Percentiles rank a stretch among this genome's conserved stretches.
These are phyloP conservation scores for Macroglossus sobrinus DNA, from an alignment of 2,113 vertebrate species.

Conservation along the genomic window DNA sequence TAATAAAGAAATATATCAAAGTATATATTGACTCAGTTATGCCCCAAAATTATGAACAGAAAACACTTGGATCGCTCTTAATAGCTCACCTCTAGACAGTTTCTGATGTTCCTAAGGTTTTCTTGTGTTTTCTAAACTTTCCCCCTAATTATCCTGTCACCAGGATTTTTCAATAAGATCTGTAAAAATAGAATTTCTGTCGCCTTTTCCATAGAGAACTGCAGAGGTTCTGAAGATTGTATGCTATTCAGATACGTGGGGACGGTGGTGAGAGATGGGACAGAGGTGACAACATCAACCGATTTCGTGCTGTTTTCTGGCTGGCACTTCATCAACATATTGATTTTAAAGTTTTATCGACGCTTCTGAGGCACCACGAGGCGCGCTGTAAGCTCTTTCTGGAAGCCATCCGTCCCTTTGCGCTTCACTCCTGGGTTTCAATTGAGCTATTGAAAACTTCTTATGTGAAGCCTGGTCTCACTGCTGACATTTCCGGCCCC, in stretches of 20 bases:
- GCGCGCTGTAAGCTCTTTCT: slow-evolving; percentile 72
- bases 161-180: background rate
- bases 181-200: background rate
- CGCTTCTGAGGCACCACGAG: slow-evolving; percentile 77
- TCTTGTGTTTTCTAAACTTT: background rate
- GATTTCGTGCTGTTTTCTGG: slow-evolving; percentile 61
- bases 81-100: background rate
- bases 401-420: slow-evolving; percentile 74
- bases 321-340: slow-evolving; percentile 74
- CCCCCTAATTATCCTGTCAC: background rate
- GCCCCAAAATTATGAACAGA: background rate
- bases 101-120: background rate
- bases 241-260: background rate
- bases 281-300: background rate
- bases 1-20: background rate
- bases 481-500: slow-evolving; percentile 62
- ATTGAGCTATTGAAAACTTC: slow-evolving; percentile 78
- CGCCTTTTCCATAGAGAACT: background rate
- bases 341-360: slow-evolving; percentile 84
- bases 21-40: background rate
- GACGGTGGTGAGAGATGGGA: rapidly evolving
- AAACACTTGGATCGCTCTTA: background rate
- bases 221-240: background rate
- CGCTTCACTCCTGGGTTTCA: slow-evolving; percentile 64
- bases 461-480: slow-evolving; percentile 65